A percentile compares a stretch with the other conserved stretches of the same genome.
Evolutionary conservation across 2,113 vertebrate species (phyloP).

Genomic region (Crotalus viridis): DNA sequence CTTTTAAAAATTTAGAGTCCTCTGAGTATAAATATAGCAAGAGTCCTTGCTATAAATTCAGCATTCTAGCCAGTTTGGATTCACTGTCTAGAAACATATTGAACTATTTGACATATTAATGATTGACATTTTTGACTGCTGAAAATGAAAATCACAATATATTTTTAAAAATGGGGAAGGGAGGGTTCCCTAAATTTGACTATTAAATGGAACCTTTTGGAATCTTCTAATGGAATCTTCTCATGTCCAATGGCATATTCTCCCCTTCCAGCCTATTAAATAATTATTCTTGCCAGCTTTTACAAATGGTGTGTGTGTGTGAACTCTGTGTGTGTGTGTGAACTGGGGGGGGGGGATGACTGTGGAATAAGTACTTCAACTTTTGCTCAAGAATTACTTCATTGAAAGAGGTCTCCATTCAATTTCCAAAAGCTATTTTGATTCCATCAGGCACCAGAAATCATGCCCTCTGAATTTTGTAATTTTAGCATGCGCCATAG

Average conservation of each 20-base stretch:
- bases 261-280: not conserved
- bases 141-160: not conserved
- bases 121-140: not conserved
- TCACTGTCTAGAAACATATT: not conserved
- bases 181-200: not conserved
- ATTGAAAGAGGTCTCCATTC: slow-evolving; percentile 36
- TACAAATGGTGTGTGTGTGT: not conserved
- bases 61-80: not conserved
- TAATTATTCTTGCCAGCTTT: not conserved
- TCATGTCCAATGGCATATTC: not conserved
- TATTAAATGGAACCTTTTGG: not conserved
- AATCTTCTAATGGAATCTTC: not conserved
- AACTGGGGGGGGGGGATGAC: no score
- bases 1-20: not conserved
- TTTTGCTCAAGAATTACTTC: slow-evolving; percentile 5
- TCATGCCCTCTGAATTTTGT: slow-evolving; percentile 42
- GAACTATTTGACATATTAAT: not conserved
- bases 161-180: not conserved
- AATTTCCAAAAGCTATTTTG: slow-evolving; percentile 46
- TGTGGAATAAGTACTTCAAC: slow-evolving; percentile 20
- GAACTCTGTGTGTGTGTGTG: no score
- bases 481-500: slow-evolving; percentile 52
- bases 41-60: not conserved
- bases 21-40: not conserved
- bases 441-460: slow-evolving; percentile 58